Conservation (phyloP, 2,888 invertebrate species). For the Macrophya alboannulata region DNA sequence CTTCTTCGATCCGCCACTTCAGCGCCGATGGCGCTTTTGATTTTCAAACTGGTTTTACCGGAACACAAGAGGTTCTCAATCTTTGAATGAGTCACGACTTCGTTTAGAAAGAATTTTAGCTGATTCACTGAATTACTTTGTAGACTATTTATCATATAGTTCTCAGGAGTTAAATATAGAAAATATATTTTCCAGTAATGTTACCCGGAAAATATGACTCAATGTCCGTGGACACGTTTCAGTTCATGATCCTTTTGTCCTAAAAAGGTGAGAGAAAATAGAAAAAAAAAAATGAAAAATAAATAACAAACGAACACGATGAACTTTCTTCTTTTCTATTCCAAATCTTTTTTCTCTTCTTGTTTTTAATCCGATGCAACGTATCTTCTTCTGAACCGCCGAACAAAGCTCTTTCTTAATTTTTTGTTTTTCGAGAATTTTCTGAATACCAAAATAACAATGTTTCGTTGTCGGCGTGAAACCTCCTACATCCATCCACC, state of each 20-base stretch:
- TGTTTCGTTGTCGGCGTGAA: neutral
- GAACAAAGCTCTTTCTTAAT: neutral
- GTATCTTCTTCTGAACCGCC: too few relatives aligned
- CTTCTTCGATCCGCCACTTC: constrained; percentile 43
- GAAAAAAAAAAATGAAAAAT: too few relatives aligned
- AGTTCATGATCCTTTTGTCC: neutral
- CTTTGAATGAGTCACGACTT: constrained; percentile 26
- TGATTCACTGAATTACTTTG: constrained; percentile 22
- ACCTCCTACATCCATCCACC: neutral
- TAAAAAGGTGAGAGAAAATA: neutral
- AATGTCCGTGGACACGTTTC: neutral
- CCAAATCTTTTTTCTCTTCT: too few relatives aligned
- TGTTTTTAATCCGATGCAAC: too few relatives aligned
- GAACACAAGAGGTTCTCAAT: constrained; percentile 55
- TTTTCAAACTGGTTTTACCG: constrained; percentile 54
- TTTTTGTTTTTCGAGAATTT: neutral
- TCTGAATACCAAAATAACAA: neutral
- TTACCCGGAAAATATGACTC: neutral
- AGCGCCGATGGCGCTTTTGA: constrained; percentile 41
- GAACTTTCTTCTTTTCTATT: neutral
- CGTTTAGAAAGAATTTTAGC: neutral
- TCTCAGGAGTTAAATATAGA: neutral
- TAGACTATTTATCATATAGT: neutral
- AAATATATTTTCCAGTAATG: neutral
- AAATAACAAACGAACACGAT: neutral